A percentile compares a stretch with the other conserved stretches of the same genome.
phyloP scores from a whole-genome alignment of 2,797 vertebrate species.

The Gallinago nigripennis region DNA sequence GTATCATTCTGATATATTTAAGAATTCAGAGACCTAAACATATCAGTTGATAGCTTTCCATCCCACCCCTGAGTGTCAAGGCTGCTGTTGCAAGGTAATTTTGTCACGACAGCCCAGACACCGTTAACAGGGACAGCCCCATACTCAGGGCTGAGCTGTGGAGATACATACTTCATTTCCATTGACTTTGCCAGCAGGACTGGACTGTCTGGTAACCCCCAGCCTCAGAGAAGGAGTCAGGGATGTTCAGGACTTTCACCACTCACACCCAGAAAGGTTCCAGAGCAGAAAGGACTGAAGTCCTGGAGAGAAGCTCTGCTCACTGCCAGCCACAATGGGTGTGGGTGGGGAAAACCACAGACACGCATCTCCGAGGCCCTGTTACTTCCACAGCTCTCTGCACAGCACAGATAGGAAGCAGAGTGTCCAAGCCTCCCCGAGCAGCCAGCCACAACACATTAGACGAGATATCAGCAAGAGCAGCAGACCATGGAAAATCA shows the following conservation, averaged over 20 bases:
- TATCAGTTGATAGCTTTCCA: not conserved
- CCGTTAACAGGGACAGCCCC: not conserved
- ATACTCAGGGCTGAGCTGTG: fast-evolving
- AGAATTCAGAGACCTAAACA: not conserved
- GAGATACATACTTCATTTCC: not conserved
- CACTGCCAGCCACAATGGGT: not conserved
- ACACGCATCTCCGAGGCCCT: not conserved
- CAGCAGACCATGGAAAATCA: conserved; percentile 12
- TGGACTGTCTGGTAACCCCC: not conserved
- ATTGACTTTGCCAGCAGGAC: not conserved
- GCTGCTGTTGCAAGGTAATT: not conserved
- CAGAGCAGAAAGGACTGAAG: not conserved
- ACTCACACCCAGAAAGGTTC: not conserved
- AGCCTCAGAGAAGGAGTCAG: not conserved
- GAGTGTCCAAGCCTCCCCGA: not conserved
- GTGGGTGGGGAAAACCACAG: not conserved
- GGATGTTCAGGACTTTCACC: not conserved
- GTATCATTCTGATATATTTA: not conserved
- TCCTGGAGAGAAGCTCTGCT: fast-evolving
- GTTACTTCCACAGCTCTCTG: not conserved
- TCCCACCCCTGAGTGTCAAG: fast-evolving
- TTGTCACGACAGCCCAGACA: not conserved
- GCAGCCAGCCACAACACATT: not conserved
- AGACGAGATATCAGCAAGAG: conserved; percentile 20
- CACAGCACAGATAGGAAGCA: not conserved